Evolutionary conservation across 2,113 vertebrate genomes (phyloP).

Genomic region (Cheilinus undulatus): DNA sequence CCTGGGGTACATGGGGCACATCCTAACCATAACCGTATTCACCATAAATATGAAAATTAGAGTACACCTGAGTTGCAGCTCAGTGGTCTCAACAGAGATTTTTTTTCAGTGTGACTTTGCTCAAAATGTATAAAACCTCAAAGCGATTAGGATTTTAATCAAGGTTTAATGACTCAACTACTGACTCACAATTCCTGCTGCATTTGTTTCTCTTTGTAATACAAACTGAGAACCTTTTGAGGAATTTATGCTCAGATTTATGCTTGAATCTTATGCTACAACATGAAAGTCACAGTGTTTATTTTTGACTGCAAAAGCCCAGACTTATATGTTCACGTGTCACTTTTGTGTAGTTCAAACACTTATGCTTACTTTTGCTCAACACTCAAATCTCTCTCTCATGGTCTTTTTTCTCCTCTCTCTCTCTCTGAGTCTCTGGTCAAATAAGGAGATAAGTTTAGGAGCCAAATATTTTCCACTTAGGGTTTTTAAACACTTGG

Average conservation of each 20-base stretch:
- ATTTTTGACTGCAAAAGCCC: background rate
- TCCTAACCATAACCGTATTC: too few relatives aligned
- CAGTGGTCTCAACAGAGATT: too few relatives aligned
- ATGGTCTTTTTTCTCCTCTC: conserved; percentile 1
- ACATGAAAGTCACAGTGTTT: background rate
- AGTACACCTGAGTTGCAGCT: too few relatives aligned
- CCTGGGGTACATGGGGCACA: too few relatives aligned
- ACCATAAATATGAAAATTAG: too few relatives aligned
- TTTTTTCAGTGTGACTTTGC: too few relatives aligned
- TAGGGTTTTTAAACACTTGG: conserved; percentile 70
- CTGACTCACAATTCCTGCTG: background rate
- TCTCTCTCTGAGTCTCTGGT: conserved; percentile 73
- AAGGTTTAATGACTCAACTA: too few relatives aligned
- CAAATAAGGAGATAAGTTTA: conserved; percentile 81
- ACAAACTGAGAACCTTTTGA: background rate
- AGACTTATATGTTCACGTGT: background rate
- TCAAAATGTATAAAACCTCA: too few relatives aligned
- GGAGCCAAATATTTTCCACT: conserved; percentile 80
- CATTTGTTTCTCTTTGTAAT: background rate
- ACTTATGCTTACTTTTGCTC: conserved; percentile 38
- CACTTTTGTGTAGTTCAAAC: conserved; percentile 16
- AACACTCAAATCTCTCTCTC: conserved; percentile 47
- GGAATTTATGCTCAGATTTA: background rate
- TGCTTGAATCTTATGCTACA: too few relatives aligned
- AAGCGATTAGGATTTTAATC: too few relatives aligned